A percentile compares a stretch with the other conserved stretches of the same genome.
Evolutionary conservation across 2,113 vertebrate species (phyloP).

Genomic region (Nothoprocta perdicaria): DNA sequence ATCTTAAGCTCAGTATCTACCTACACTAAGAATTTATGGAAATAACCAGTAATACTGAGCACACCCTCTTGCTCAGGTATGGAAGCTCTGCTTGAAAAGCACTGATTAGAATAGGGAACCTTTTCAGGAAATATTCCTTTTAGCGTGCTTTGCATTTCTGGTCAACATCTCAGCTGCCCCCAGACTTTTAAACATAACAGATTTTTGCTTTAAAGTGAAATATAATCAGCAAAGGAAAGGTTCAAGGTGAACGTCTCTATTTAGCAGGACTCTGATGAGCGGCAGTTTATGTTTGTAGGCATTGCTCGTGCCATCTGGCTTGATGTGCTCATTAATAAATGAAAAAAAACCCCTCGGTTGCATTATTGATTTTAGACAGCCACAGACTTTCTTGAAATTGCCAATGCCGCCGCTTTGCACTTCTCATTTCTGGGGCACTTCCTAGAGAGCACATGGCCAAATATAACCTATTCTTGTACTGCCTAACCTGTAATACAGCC

Average conservation of each 20-base stretch:
- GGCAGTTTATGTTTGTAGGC: neutral
- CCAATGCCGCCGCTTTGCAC: neutral
- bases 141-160: neutral
- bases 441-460: neutral
- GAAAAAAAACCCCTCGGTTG: neutral
- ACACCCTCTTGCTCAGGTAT: neutral
- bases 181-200: neutral
- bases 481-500: neutral
- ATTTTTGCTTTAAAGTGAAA: neutral
- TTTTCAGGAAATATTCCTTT: neutral
- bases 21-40: neutral
- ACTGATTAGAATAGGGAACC: neutral
- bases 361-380: neutral
- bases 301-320: neutral
- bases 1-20: neutral
- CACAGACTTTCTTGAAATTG: neutral
- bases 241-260: neutral
- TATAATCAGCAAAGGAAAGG: neutral
- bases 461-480: neutral
- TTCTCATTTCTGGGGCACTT: neutral
- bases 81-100: neutral
- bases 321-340: constrained; percentile 19
- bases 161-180: neutral
- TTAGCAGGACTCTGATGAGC: neutral
- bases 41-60: neutral